phyloP scores from a whole-genome alignment of 1,140 invertebrate genomes.

The Monochamus saltuarius region DNA sequence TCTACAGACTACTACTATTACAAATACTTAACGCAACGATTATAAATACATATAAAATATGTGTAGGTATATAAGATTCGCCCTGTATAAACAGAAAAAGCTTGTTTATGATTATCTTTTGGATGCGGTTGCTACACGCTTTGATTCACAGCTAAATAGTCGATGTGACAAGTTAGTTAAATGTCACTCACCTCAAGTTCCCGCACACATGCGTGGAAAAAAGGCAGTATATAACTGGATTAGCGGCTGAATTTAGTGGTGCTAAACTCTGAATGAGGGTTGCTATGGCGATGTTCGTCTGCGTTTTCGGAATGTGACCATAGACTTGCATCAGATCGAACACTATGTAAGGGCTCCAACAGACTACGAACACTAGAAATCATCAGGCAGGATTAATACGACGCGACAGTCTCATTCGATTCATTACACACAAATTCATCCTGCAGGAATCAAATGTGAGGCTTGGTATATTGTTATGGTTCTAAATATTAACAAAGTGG shows the following conservation, averaged over 20 bases:
- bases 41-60: too few relatives aligned
- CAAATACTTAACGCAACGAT: too few relatives aligned
- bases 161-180: background rate
- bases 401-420: too few relatives aligned
- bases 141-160: too few relatives aligned
- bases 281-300: conserved; percentile 79
- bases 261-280: conserved; percentile 92
- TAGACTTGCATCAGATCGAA: conserved; percentile 92
- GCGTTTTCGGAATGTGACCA: conserved; percentile 76
- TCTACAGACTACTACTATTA: too few relatives aligned
- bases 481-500: too few relatives aligned
- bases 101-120: too few relatives aligned
- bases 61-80: too few relatives aligned
- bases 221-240: conserved; percentile 93
- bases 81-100: too few relatives aligned
- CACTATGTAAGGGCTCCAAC: conserved; percentile 94
- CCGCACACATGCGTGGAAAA: conserved; percentile 89
- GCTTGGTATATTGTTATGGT: background rate
- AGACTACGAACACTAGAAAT: conserved; percentile 84
- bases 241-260: conserved; percentile 90
- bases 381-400: background rate
- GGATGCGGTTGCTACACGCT: too few relatives aligned
- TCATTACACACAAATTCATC: too few relatives aligned
- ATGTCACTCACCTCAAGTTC: conserved; percentile 70
- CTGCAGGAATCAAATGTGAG: background rate